phyloP scores from a whole-genome alignment of 2,888 invertebrate genomes.

The Acrocyrtus sp. region DNA sequence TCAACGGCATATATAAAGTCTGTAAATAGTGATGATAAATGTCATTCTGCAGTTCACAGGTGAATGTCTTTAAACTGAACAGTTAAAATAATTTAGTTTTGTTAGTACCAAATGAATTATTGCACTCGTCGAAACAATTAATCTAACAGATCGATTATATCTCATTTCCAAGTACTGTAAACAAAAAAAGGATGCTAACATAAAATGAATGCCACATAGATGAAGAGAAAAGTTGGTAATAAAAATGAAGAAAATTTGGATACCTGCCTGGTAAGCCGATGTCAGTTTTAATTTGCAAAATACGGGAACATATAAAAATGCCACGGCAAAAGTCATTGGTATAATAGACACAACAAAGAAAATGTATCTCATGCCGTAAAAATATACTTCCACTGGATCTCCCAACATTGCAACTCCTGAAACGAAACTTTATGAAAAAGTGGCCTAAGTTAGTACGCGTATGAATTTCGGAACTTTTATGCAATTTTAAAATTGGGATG shows the following conservation, averaged over 20 bases:
- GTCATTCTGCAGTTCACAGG: not conserved
- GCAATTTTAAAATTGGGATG: not conserved
- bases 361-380: slow-evolving; percentile 64
- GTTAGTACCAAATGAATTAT: slow-evolving; percentile 68
- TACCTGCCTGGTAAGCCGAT: slow-evolving; percentile 83
- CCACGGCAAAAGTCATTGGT: slow-evolving; percentile 66
- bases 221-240: no score
- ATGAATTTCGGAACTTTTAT: not conserved
- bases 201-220: not conserved
- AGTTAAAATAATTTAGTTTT: no score
- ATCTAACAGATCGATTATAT: slow-evolving; percentile 66
- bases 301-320: slow-evolving; percentile 84
- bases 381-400: slow-evolving; percentile 48
- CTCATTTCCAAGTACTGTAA: slow-evolving; percentile 69
- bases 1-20: slow-evolving; percentile 15
- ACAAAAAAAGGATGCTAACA: no score
- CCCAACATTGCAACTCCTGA: slow-evolving; percentile 37
- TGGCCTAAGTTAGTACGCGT: no score
- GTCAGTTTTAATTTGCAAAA: slow-evolving; percentile 85
- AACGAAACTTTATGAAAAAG: slow-evolving; percentile 23
- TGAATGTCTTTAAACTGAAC: no score
- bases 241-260: not conserved
- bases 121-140: slow-evolving; percentile 66
- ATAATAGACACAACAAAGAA: slow-evolving; percentile 65
- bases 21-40: no score